Base-by-base conservation (phyloP, 2,797 vertebrate genomes). In the Bryconaethiops microstoma region DNA sequence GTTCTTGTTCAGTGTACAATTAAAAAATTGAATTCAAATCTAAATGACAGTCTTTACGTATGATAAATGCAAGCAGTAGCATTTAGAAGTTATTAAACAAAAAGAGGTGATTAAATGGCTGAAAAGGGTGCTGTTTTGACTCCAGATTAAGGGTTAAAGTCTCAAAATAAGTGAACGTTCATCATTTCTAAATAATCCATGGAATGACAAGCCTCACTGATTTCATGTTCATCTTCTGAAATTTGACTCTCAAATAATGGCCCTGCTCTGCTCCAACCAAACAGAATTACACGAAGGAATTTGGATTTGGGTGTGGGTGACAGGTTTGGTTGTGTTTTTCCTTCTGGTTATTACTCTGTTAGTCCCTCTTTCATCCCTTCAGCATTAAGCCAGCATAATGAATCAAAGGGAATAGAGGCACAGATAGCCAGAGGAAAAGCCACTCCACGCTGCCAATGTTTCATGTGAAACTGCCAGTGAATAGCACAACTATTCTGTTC, bases 401-500 rank as follows among this genome's bases (percentile, higher is more conserved):
- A 90, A 91, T 93, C 90, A 90, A 88, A 79, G 80, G 87, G 84
- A 72, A 81, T 81, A n/a, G 74, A 83, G 87, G 87, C 87, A 86
- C 89, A 93, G 91, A 92, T 91, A 91, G 90, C 90, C 88, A 90
- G 90, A 92, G 90, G 90, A 93, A 88, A 90, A 91, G 87, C 89
- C 92, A 93, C 93, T 94, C 92, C 92, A 92, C 87, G 88, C 90
- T 92, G 89, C 90, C 89, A 92, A 87, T 93, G 93, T 92, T 94
- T 92, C 92, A 93, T 92, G 91, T 90, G 92, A 93, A 91, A 88
- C 85, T 89, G 88, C 88, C 90, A 90, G 92, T 74, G 93, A 94
- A 91, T 86, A 94, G 90, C 86, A 88, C 90, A 92, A 83, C 91
- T 93, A 92, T 94, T 93, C 90, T 91, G 83, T 90, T 78, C 87